These are phyloP conservation scores for Leptinotarsa texana DNA, from an alignment of 1,140 invertebrate species.

Conservation along the genomic window DNA sequence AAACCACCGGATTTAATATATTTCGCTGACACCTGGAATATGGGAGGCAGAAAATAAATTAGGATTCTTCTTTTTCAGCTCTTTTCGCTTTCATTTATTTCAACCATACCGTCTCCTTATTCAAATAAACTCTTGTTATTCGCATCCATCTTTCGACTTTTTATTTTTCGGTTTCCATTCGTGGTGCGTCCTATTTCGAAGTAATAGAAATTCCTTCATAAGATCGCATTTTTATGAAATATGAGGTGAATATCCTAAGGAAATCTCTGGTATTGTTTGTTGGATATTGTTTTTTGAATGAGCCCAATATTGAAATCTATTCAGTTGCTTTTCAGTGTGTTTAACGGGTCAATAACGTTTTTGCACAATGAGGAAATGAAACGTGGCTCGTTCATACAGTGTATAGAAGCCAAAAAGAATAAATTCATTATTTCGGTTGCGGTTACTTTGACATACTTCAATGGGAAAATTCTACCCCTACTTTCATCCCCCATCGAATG, in stretches of 20 bases:
- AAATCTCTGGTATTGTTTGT: constrained; percentile 10
- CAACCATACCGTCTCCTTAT: constrained; percentile 16
- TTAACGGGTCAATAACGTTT: neutral
- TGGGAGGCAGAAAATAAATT: neutral
- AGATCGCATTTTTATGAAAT: constrained; percentile 14
- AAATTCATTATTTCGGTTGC: too few relatives aligned
- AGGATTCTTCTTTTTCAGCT: neutral
- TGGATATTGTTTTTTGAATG: constrained; percentile 20
- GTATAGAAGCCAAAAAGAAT: too few relatives aligned
- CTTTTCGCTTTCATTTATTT: constrained; percentile 11
- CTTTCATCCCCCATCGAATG: too few relatives aligned
- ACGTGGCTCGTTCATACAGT: too few relatives aligned
- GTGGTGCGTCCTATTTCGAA: neutral
- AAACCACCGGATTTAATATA: neutral
- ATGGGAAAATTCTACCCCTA: too few relatives aligned
- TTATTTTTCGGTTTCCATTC: constrained; percentile 14
- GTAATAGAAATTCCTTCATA: constrained; percentile 18
- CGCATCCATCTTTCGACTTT: constrained; percentile 17
- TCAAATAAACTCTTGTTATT: constrained; percentile 17
- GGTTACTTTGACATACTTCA: too few relatives aligned
- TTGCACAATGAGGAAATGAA: too few relatives aligned
- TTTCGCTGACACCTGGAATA: neutral
- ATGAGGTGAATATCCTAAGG: constrained; percentile 13
- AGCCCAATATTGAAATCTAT: constrained; percentile 8
- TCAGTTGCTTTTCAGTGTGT: constrained; percentile 9